Conservation (phyloP, 1,140 invertebrate genomes). For the Euwallacea fornicatus region DNA sequence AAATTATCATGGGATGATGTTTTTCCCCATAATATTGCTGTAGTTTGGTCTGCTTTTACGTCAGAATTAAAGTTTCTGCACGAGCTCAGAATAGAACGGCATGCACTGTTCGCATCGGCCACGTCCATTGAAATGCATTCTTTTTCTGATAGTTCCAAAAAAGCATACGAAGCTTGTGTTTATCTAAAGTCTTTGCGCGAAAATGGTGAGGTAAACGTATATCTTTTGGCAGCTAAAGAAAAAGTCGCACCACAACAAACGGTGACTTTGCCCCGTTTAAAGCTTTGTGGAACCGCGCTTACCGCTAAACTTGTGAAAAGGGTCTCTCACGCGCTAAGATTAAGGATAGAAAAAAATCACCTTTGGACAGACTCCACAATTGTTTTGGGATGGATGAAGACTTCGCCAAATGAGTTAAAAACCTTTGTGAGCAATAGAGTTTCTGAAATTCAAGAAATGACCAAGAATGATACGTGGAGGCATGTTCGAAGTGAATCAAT, state of each 20-base stretch:
- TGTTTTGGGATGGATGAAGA: not conserved
- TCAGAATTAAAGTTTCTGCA: slow-evolving; percentile 1
- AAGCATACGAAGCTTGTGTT: slow-evolving; percentile 46
- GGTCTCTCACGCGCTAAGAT: not conserved
- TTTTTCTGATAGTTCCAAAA: slow-evolving; percentile 46
- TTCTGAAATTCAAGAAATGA: slow-evolving; percentile 45
- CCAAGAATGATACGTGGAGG: slow-evolving; percentile 34
- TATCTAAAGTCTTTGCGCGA: slow-evolving; percentile 42
- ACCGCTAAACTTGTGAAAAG: not conserved
- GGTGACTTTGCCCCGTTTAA: slow-evolving; percentile 5
- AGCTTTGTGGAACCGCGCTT: not conserved
- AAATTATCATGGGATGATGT: slow-evolving; percentile 11
- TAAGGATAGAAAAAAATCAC: not conserved
- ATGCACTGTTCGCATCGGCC: not conserved
- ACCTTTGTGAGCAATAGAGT: slow-evolving; percentile 46
- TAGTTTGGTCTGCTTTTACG: slow-evolving; percentile 4
- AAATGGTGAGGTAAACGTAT: slow-evolving; percentile 29
- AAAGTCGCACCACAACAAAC: slow-evolving; percentile 17
- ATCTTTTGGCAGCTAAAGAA: slow-evolving; percentile 42
- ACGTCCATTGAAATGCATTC: slow-evolving; percentile 43
- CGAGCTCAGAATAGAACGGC: slow-evolving; percentile 5
- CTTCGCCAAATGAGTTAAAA: not conserved
- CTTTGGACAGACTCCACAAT: slow-evolving; percentile 17
- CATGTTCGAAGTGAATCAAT: slow-evolving; percentile 44
- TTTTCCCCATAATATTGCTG: not conserved